Conservation (phyloP, 2,113 vertebrate species). For the Lonchura striata region DNA sequence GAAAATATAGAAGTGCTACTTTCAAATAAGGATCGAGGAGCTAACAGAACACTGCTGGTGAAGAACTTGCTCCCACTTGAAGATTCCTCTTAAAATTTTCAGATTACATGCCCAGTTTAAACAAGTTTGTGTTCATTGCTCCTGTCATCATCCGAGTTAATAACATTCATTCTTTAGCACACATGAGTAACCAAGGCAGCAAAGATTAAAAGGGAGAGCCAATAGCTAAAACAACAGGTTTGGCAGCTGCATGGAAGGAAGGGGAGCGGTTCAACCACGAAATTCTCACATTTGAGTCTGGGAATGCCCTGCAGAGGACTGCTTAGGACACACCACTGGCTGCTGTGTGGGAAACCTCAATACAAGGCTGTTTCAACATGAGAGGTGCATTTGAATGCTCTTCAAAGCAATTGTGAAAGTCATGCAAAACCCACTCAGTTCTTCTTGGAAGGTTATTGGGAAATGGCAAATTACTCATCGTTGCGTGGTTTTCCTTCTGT, state of each 20-base stretch:
- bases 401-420: slow-evolving; percentile 56
- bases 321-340: background rate
- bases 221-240: slow-evolving; percentile 56
- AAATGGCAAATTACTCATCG: slow-evolving; percentile 53
- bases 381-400: slow-evolving; percentile 25
- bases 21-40: background rate
- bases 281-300: slow-evolving; percentile 36
- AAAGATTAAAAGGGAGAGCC: slow-evolving; percentile 54
- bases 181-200: background rate
- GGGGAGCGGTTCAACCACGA: slow-evolving; percentile 25
- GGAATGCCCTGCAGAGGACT: slow-evolving; percentile 58
- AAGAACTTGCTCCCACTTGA: slow-evolving; percentile 45
- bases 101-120: slow-evolving; percentile 21
- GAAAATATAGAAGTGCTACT: background rate
- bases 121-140: slow-evolving; percentile 25
- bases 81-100: slow-evolving; percentile 6
- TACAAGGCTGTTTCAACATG: slow-evolving; percentile 16
- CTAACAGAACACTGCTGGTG: background rate
- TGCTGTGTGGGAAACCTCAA: slow-evolving; percentile 33
- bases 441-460: slow-evolving; percentile 36
- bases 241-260: slow-evolving; percentile 17
- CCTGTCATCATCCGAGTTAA: slow-evolving; percentile 5
- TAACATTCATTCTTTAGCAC: slow-evolving; percentile 35
- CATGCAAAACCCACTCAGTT: background rate
- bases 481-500: background rate